Evolutionary conservation across 2,113 vertebrate genomes (phyloP).

Genomic region (Hepsetus odoe): DNA sequence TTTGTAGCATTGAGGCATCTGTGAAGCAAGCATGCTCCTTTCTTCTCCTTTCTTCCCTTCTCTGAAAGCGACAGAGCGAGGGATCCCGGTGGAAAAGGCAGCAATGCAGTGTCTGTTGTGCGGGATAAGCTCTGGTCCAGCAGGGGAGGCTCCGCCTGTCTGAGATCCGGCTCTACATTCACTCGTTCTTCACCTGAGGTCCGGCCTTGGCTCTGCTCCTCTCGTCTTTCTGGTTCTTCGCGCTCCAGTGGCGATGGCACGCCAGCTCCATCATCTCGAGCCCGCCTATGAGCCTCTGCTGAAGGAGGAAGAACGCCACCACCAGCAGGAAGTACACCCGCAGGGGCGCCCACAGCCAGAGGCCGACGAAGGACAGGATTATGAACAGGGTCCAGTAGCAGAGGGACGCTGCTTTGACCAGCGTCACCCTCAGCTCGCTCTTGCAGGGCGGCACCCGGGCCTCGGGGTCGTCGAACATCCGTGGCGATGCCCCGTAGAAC

Average conservation of each 20-base stretch:
- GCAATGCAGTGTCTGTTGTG: background rate
- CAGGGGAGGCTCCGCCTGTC: too few species aligned
- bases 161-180: too few species aligned
- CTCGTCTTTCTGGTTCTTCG: background rate
- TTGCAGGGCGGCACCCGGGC: slow-evolving; percentile 86
- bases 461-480: slow-evolving; percentile 75
- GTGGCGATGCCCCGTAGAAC: slow-evolving; percentile 82
- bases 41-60: background rate
- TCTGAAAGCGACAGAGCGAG: background rate
- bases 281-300: slow-evolving; percentile 87
- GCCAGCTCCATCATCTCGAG: slow-evolving; percentile 90
- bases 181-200: slow-evolving; percentile 69
- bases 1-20: background rate
- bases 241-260: slow-evolving; percentile 80
- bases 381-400: slow-evolving; percentile 90
- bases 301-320: slow-evolving; percentile 77
- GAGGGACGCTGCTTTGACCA: slow-evolving; percentile 84
- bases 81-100: background rate
- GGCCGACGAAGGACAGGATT: slow-evolving; percentile 69
- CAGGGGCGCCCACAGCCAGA: slow-evolving; percentile 80
- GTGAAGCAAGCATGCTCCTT: slow-evolving; percentile 1
- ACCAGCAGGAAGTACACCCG: slow-evolving; percentile 82
- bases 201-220: slow-evolving; percentile 52
- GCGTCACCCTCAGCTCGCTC: slow-evolving; percentile 84
- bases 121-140: background rate